A percentile compares a stretch with the other conserved stretches of the same genome.
Conservation (phyloP, 2,888 invertebrate genomes). For the Cephus runcator region DNA sequence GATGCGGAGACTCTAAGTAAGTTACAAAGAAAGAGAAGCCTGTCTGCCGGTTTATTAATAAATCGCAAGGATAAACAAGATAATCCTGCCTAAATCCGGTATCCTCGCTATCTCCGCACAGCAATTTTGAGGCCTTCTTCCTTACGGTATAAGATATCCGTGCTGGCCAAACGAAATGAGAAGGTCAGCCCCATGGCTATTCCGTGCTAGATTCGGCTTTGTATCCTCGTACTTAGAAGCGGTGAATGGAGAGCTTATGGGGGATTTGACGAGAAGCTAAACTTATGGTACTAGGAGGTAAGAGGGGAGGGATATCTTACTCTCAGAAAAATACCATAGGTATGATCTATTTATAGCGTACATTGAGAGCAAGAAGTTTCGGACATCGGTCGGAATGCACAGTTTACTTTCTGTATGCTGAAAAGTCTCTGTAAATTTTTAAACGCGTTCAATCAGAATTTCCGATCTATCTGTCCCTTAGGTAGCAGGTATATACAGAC, state of each 20-base stretch:
- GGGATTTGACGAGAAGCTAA: constrained; percentile 30
- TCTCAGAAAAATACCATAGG: neutral
- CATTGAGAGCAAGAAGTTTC: neutral
- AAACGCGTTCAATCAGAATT: neutral
- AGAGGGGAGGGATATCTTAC: neutral
- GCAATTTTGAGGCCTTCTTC: neutral
- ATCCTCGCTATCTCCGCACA: neutral
- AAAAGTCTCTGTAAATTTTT: neutral
- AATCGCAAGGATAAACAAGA: neutral
- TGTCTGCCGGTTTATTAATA: neutral
- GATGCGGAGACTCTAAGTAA: neutral
- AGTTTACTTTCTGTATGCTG: neutral
- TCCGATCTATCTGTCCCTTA: neutral
- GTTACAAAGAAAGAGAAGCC: neutral
- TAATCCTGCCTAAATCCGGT: neutral
- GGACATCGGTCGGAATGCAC: neutral
- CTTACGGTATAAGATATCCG: constrained; percentile 19
- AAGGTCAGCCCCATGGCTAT: constrained; percentile 31
- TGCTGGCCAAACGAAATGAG: constrained; percentile 26
- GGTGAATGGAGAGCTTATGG: constrained; percentile 33
- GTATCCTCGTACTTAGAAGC: constrained; percentile 3
- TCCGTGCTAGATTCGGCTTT: constrained; percentile 7
- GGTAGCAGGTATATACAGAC: neutral
- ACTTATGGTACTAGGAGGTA: constrained; percentile 12
- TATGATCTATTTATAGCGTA: neutral